Percentiles rank a stretch among this genome's conserved stretches.
Conservation (phyloP, 2,113 vertebrate genomes). For the Pao palembangensis region DNA sequence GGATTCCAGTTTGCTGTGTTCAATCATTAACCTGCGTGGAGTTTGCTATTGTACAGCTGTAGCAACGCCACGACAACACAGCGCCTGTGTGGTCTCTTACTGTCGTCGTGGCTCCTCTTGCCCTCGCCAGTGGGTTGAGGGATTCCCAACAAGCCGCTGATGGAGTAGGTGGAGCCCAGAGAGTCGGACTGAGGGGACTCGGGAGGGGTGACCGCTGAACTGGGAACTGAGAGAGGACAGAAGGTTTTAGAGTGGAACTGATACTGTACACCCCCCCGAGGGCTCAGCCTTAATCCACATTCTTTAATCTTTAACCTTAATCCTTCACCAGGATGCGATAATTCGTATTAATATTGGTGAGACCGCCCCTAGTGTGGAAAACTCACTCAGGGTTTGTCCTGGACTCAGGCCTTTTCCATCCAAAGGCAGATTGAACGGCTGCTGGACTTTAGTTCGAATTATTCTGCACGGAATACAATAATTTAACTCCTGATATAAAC, state of each 20-base stretch:
- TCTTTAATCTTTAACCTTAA: conserved; percentile 39
- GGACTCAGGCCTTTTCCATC: conserved; percentile 86
- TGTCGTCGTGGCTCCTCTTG: conserved; percentile 87
- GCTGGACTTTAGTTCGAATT: conserved; percentile 90
- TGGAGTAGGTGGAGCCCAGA: conserved; percentile 88
- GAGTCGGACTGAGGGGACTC: conserved; percentile 89
- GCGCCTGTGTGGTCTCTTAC: conserved; percentile 69
- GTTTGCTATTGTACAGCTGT: background rate
- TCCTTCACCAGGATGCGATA: conserved; percentile 16
- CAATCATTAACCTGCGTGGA: conserved; percentile 5
- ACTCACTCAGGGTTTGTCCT: conserved; percentile 86
- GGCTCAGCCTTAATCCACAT: conserved; percentile 26
- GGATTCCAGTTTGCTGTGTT: background rate
- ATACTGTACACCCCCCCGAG: conserved; percentile 6
- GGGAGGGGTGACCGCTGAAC: conserved; percentile 86
- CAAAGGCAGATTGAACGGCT: conserved; percentile 86
- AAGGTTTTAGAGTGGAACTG: conserved; percentile 10
- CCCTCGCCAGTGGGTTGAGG: conserved; percentile 75
- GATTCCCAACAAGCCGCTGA: conserved; percentile 86
- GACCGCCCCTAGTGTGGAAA: background rate
- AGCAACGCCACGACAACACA: background rate
- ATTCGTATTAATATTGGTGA: background rate
- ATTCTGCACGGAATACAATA: conserved; percentile 70
- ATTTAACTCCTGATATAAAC: too few species aligned
- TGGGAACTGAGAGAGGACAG: conserved; percentile 76